phyloP scores from a whole-genome alignment of 2,888 invertebrate species.

The Melinopterus prodromus region DNA sequence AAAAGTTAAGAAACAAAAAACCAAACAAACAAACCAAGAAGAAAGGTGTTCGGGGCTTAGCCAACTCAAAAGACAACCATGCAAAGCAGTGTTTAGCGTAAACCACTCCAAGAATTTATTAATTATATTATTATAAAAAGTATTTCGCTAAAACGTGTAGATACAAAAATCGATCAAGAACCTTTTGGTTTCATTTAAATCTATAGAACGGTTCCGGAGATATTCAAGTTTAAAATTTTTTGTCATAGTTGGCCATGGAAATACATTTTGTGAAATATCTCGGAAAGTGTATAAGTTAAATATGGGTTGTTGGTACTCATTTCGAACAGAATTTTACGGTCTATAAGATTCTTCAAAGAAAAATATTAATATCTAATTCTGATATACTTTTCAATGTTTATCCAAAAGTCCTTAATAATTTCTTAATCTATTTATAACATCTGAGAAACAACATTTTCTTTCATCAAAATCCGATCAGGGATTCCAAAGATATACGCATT shows the following conservation, averaged over 20 bases:
- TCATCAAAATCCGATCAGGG: neutral
- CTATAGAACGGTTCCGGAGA: neutral
- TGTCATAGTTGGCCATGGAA: neutral
- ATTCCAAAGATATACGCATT: neutral
- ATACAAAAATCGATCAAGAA: neutral
- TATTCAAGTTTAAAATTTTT: neutral
- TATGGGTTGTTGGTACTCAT: neutral
- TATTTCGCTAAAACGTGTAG: too few species aligned
- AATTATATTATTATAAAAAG: too few species aligned
- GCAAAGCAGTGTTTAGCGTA: neutral
- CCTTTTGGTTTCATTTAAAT: conserved; percentile 4
- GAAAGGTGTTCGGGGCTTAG: neutral
- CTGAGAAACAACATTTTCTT: neutral
- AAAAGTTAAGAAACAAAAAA: neutral
- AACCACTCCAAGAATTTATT: neutral
- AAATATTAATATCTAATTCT: too few species aligned
- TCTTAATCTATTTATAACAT: too few species aligned
- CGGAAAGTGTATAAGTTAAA: neutral
- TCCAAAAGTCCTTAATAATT: too few species aligned
- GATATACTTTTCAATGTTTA: too few species aligned
- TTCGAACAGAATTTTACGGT: neutral
- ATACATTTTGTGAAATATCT: neutral
- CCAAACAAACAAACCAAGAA: neutral
- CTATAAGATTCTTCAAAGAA: neutral
- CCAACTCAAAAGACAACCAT: neutral